Evolutionary conservation across 2,888 invertebrate genomes (phyloP).

Genomic region (Eupithecia centaureata): DNA sequence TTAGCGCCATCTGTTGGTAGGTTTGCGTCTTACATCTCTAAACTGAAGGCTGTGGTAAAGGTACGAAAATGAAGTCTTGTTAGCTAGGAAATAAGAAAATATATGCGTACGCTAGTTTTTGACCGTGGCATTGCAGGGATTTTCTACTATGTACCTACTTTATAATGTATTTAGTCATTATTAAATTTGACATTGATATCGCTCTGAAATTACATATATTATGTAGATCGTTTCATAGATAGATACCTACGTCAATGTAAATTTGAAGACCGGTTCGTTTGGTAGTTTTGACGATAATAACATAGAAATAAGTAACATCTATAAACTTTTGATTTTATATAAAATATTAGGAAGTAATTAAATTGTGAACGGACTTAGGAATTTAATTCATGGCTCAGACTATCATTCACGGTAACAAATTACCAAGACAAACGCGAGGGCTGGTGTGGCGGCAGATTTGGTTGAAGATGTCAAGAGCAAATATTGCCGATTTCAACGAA

Average conservation of each 20-base stretch:
- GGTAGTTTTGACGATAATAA: neutral
- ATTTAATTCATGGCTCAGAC: no score
- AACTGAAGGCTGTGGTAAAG: no score
- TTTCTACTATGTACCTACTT: neutral
- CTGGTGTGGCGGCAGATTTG: no score
- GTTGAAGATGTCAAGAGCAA: no score
- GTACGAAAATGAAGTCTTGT: neutral
- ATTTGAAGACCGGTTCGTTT: neutral
- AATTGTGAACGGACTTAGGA: neutral
- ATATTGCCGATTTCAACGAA: no score
- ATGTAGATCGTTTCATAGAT: no score
- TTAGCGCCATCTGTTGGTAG: slow-evolving; percentile 9
- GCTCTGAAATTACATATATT: neutral
- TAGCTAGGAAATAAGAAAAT: no score
- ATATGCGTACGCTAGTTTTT: no score
- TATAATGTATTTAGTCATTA: no score
- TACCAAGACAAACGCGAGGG: no score
- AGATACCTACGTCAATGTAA: neutral
- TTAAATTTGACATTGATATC: neutral
- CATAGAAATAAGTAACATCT: neutral
- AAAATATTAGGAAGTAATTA: neutral
- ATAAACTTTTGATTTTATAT: neutral
- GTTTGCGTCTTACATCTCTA: neutral
- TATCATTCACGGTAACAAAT: no score
- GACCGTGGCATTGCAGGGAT: no score